Percentiles rank a stretch among this genome's conserved stretches.
phyloP scores from a whole-genome alignment of 2,888 invertebrate species.

The Gnatocerus cornutus region DNA sequence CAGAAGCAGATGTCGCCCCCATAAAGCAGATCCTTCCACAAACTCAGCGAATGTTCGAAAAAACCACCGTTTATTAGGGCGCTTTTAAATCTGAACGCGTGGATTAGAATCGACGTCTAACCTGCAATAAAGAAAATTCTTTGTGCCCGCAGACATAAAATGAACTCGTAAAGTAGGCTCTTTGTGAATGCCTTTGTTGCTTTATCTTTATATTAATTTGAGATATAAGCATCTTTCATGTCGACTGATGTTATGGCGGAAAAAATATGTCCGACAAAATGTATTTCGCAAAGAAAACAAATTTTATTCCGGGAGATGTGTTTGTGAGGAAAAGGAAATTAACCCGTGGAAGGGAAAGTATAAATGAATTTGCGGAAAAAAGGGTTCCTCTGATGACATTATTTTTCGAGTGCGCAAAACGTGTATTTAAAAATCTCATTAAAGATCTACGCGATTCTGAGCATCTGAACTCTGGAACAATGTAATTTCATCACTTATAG shows the following conservation, averaged over 20 bases:
- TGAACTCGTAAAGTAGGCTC: slow-evolving; percentile 24
- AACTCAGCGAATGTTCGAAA: slow-evolving; percentile 26
- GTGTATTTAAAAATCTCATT: neutral
- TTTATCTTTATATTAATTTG: slow-evolving; percentile 27
- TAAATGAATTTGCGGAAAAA: neutral
- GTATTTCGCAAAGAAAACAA: slow-evolving; percentile 9
- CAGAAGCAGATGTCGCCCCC: slow-evolving; percentile 22
- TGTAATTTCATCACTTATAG: neutral
- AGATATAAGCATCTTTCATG: slow-evolving; percentile 22
- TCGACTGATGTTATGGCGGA: slow-evolving; percentile 2
- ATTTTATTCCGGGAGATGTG: slow-evolving; percentile 1
- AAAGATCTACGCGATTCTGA: neutral
- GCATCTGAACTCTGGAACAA: neutral
- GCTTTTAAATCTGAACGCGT: slow-evolving; percentile 23
- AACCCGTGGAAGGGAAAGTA: slow-evolving; percentile 1
- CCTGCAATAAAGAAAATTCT: slow-evolving; percentile 26
- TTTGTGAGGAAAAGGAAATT: neutral
- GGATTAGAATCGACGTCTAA: slow-evolving; percentile 32
- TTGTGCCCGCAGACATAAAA: slow-evolving; percentile 15
- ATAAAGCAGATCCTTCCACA: slow-evolving; percentile 11
- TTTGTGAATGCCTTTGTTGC: slow-evolving; percentile 21
- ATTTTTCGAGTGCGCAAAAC: neutral
- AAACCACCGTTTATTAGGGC: slow-evolving; percentile 28
- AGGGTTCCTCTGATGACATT: neutral
- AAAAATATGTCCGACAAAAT: slow-evolving; percentile 19